Conservation (phyloP, 2,888 invertebrate species). For the Gonocerus acuteangulatus region DNA sequence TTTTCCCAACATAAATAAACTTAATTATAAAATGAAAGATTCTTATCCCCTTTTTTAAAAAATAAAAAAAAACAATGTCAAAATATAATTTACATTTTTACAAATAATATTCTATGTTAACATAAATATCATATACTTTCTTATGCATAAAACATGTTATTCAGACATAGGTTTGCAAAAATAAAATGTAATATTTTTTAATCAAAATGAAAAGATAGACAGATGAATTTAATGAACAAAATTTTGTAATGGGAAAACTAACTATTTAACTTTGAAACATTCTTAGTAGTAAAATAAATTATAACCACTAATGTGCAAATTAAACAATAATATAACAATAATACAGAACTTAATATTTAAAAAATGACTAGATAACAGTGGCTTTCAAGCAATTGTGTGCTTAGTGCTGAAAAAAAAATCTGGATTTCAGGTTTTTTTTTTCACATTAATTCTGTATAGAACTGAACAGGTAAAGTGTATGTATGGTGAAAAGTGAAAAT, state of each 20-base stretch:
- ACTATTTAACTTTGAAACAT: too few species aligned
- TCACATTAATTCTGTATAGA: too few species aligned
- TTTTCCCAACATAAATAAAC: conserved; percentile 22
- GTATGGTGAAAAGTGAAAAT: not conserved
- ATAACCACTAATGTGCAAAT: not conserved
- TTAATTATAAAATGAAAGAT: conserved; percentile 21
- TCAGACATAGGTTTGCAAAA: not conserved
- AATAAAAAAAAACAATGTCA: conserved; percentile 24
- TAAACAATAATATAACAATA: conserved; percentile 1
- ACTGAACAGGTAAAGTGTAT: too few species aligned
- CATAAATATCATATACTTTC: conserved; percentile 17
- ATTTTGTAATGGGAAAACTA: not conserved
- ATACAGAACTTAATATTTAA: conserved; percentile 16
- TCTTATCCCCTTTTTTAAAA: conserved; percentile 27
- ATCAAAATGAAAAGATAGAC: not conserved
- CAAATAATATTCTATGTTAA: conserved; percentile 10
- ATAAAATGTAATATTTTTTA: not conserved
- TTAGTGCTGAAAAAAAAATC: too few species aligned
- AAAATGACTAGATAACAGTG: conserved; percentile 20
- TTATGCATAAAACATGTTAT: not conserved
- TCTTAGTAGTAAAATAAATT: not conserved
- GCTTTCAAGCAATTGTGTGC: conserved; percentile 3
- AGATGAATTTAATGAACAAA: not conserved
- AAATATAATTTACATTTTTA: conserved; percentile 23
- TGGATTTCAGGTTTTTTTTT: not conserved